These are phyloP conservation scores for Chrysochloris asiatica DNA, from an alignment of 2,113 vertebrate species.

Conservation along the genomic window DNA sequence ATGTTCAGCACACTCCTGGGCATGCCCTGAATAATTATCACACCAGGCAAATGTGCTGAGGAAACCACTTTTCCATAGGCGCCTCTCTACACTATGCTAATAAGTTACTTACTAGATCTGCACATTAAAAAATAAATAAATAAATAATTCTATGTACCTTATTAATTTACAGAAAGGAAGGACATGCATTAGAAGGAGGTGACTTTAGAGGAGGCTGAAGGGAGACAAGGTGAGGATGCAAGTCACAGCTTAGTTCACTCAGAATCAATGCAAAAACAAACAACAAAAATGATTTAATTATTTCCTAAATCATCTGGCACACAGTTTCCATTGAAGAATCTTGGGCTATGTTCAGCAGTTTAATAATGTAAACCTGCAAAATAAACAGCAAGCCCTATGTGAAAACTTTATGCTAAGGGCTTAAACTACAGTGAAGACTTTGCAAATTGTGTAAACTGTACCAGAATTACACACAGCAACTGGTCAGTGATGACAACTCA, in stretches of 20 bases:
- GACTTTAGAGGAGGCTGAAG: neutral
- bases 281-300: neutral
- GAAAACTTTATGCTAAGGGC: neutral
- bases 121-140: neutral
- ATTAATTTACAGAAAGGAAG: slow-evolving; percentile 2
- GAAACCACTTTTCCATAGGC: neutral
- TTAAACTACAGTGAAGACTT: neutral
- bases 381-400: neutral
- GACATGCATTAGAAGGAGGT: neutral
- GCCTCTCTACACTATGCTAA: neutral
- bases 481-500: too few species aligned
- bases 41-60: neutral
- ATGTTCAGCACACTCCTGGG: neutral
- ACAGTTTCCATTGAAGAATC: neutral
- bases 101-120: neutral
- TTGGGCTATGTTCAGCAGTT: neutral
- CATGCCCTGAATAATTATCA: neutral
- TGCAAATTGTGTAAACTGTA: neutral
- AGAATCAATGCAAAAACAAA: slow-evolving; percentile 15
- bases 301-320: slow-evolving; percentile 7
- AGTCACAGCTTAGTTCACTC: neutral
- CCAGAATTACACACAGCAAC: neutral
- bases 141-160: neutral
- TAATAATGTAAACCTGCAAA: neutral
- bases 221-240: neutral